phyloP scores from a whole-genome alignment of 1,140 invertebrate species.

The Atta cephalotes region DNA sequence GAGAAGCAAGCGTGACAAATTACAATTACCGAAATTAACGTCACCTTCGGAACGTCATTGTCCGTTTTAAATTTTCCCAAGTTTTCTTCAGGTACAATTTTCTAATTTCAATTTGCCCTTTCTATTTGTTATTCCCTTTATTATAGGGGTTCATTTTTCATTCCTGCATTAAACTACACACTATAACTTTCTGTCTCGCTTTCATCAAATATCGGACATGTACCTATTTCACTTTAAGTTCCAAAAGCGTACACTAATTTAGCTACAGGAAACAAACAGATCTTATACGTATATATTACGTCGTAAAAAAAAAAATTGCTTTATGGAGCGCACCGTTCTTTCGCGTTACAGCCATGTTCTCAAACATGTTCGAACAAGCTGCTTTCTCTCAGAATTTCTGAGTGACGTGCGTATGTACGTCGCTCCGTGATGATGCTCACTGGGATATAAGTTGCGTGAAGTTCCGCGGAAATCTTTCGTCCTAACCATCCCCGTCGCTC shows the following conservation, averaged over 20 bases:
- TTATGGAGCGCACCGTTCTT: constrained; percentile 15
- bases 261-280: too few relatives aligned
- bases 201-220: too few relatives aligned
- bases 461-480: constrained; percentile 47
- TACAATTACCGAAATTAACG: constrained; percentile 17
- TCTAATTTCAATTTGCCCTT: neutral
- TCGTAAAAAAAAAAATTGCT: neutral
- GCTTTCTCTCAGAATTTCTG: constrained; percentile 36
- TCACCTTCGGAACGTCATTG: neutral
- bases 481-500: constrained; percentile 13
- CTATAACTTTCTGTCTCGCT: too few relatives aligned
- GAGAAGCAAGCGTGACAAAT: constrained; percentile 44
- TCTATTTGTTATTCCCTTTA: neutral
- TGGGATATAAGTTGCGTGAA: constrained; percentile 37
- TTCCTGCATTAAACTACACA: too few relatives aligned
- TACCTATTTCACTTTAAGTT: too few relatives aligned
- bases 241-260: too few relatives aligned
- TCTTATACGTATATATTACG: too few relatives aligned
- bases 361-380: constrained; percentile 43
- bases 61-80: neutral
- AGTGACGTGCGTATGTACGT: constrained; percentile 26
- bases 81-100: neutral
- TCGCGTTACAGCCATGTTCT: neutral
- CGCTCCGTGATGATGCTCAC: constrained; percentile 50
- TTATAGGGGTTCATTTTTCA: too few relatives aligned